These are phyloP conservation scores for Eilema griseolum DNA, from an alignment of 2,888 invertebrate species.

Conservation along the genomic window DNA sequence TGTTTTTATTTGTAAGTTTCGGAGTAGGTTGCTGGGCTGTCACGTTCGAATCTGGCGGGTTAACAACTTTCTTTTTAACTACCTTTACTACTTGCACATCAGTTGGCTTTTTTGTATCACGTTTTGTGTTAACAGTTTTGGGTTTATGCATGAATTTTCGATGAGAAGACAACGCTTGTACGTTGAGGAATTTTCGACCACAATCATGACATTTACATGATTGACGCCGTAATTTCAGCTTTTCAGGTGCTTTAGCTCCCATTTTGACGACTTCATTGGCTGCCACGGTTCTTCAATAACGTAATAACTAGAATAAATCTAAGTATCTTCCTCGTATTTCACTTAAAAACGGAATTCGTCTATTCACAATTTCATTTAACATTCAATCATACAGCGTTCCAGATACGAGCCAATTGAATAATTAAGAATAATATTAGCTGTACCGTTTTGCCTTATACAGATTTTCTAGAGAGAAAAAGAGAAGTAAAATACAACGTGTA, in stretches of 20 bases:
- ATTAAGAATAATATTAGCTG: neutral
- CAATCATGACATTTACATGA: slow-evolving; percentile 67
- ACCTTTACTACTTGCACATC: slow-evolving; percentile 8
- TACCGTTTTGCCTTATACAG: neutral
- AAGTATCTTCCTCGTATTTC: neutral
- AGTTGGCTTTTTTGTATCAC: slow-evolving; percentile 16
- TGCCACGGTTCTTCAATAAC: neutral
- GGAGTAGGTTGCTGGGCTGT: neutral
- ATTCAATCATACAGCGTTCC: slow-evolving; percentile 15
- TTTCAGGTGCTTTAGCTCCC: slow-evolving; percentile 66
- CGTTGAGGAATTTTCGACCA: slow-evolving; percentile 59
- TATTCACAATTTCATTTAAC: neutral
- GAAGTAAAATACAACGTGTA: neutral
- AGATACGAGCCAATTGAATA: neutral
- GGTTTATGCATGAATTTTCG: slow-evolving; percentile 51
- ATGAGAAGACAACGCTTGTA: slow-evolving; percentile 62
- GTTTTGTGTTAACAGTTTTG: slow-evolving; percentile 28
- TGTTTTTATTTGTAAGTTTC: slow-evolving; percentile 12
- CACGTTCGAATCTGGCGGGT: slow-evolving; percentile 1
- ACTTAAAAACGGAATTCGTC: neutral
- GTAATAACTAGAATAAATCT: slow-evolving; percentile 4
- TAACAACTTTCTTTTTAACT: neutral
- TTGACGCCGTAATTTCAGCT: slow-evolving; percentile 56
- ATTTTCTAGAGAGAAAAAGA: neutral
- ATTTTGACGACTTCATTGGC: slow-evolving; percentile 54